phyloP scores from a whole-genome alignment of 2,797 vertebrate genomes.

The Novumbra hubbsi region DNA sequence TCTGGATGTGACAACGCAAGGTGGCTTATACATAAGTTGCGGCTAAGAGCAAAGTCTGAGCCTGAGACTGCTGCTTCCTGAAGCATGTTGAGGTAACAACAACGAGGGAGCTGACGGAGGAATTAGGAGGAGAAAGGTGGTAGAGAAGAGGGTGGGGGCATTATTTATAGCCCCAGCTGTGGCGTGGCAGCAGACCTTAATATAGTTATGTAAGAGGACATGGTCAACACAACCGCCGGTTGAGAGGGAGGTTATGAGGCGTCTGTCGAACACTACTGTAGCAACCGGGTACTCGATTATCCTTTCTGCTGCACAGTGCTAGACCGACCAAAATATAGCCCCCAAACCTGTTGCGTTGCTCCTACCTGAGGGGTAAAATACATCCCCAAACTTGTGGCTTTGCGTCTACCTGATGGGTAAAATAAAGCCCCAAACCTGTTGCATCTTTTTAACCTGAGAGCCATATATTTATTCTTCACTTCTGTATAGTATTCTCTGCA shows the following conservation, averaged over 20 bases:
- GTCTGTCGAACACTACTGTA: constrained; percentile 38
- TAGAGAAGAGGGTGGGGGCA: constrained; percentile 3
- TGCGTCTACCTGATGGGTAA: too few species aligned
- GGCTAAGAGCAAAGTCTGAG: constrained; percentile 33
- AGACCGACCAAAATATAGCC: neutral
- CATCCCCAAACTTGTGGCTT: neutral
- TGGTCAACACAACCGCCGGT: constrained; percentile 59
- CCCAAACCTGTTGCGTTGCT: too few species aligned
- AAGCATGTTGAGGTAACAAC: constrained; percentile 42
- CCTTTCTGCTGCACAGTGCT: constrained; percentile 6
- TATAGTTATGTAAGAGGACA: constrained; percentile 69
- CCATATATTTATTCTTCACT: neutral
- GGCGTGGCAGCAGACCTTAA: constrained; percentile 59
- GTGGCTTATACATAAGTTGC: constrained; percentile 41
- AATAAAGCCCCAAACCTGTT: too few species aligned
- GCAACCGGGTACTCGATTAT: constrained; percentile 23
- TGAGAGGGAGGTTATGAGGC: constrained; percentile 24
- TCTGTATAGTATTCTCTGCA: neutral
- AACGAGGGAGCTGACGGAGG: constrained; percentile 25
- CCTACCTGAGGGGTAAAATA: neutral
- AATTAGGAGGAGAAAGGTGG: neutral
- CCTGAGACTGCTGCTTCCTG: constrained; percentile 31
- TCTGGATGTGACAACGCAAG: neutral
- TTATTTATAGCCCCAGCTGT: constrained; percentile 68
- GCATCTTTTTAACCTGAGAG: neutral